Evolutionary conservation across 2,888 invertebrate genomes (phyloP).

Genomic region (Cordilura impudica): DNA sequence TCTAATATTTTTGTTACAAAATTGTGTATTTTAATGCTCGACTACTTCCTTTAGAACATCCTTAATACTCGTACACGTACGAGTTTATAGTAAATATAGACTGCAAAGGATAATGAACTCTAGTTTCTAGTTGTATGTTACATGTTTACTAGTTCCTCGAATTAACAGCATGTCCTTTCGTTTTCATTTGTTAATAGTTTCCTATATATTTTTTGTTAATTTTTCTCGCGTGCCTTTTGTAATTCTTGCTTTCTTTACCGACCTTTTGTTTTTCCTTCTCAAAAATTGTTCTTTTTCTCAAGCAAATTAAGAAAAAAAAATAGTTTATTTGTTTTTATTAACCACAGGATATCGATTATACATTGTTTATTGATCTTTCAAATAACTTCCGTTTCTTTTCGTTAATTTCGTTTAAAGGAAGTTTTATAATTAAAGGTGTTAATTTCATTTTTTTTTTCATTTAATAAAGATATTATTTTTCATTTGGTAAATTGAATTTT

Average conservation of each 20-base stretch:
- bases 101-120: not conserved
- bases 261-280: not conserved
- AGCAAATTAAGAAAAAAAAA: too few relatives aligned
- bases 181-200: not conserved
- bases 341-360: conserved; percentile 56
- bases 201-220: not conserved
- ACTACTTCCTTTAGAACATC: conserved; percentile 6
- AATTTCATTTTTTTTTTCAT: conserved; percentile 9
- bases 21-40: conserved; percentile 54
- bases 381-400: conserved; percentile 47
- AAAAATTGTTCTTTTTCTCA: not conserved
- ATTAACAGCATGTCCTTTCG: not conserved
- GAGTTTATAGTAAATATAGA: not conserved
- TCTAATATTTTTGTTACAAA: conserved; percentile 48
- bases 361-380: conserved; percentile 45
- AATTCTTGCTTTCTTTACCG: not conserved
- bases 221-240: not conserved
- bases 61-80: too few relatives aligned
- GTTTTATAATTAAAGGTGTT: conserved; percentile 57
- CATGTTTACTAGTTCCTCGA: not conserved
- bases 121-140: too few relatives aligned
- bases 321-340: conserved; percentile 7
- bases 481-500: not conserved
- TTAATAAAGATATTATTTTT: conserved; percentile 17
- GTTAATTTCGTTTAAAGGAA: conserved; percentile 8